A percentile compares a stretch with the other conserved stretches of the same genome.
Conservation (phyloP, 2,113 vertebrate species). For the Ibidorhyncha struthersii region DNA sequence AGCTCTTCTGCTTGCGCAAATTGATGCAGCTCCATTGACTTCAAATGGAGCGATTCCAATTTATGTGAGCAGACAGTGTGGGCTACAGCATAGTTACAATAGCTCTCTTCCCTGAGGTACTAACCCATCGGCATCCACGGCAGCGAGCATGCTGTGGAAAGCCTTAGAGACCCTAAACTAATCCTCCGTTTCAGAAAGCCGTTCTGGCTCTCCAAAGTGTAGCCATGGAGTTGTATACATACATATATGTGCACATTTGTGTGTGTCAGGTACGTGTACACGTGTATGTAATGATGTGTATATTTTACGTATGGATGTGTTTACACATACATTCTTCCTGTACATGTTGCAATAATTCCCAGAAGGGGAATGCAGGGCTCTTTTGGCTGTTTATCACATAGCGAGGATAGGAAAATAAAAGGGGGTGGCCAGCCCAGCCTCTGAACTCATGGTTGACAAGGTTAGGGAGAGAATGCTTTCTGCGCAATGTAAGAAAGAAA, state of each 20-base stretch:
- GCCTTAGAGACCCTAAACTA: not conserved
- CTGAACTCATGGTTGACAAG: not conserved
- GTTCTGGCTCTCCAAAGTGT: not conserved
- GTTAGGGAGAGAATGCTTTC: not conserved
- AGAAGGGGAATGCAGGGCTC: not conserved
- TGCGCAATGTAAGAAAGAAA: not conserved
- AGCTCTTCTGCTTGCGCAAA: conserved; percentile 35
- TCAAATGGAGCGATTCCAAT: conserved; percentile 4
- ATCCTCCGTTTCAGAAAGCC: not conserved
- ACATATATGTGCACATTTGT: not conserved
- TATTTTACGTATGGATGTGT: not conserved
- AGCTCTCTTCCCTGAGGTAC: not conserved
- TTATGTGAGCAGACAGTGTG: not conserved
- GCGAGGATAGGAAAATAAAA: not conserved
- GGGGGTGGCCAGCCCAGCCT: not conserved
- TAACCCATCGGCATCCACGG: not conserved
- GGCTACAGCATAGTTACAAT: not conserved
- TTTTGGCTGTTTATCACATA: not conserved
- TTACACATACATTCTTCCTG: not conserved
- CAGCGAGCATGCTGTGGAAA: not conserved
- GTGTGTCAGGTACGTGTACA: not conserved
- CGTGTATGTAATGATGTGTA: not conserved
- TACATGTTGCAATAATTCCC: not conserved
- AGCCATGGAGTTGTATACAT: not conserved
- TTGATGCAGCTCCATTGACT: conserved; percentile 35